Base-by-base conservation (phyloP, 2,797 vertebrate genomes). In the Pipistrellus nathusii region DNA sequence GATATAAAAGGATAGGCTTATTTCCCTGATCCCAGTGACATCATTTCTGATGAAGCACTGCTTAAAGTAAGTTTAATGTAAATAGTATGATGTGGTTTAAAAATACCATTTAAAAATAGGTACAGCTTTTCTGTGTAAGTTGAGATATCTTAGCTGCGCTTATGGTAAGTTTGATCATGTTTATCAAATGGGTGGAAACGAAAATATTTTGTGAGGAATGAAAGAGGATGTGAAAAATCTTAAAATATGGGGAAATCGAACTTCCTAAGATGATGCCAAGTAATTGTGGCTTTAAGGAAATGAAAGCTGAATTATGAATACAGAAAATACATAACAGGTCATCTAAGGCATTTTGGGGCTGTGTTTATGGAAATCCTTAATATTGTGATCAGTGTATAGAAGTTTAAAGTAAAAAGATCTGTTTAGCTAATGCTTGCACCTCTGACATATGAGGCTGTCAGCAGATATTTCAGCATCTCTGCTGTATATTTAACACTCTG, bases 31-130 rank as follows among this genome's bases (percentile, higher is more conserved):
- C 38, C 25, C 91, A 38, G 6, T 85, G 73, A 85, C 84, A 90
- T 76, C 4, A 75, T 88, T 96, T 93, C 62, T 75, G 69, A 66
- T 35, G 20, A 17, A 53, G 17, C 68, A 57, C 11, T 71, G 59
- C 51, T 93, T 90, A 83, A 76, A 92, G 85, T 15, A 85, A 85
- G 35, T 93, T 81, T 68, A 72, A 91, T 78, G 46, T 32, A 73
- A 46, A 62, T 72, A 69, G 14, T 62, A 30, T 71, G 57, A 17
- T 85, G 38, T 89, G 71, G 41, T 81, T 85, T 66, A 25, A 91
- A 66, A 93, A 80, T 71, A 51, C 17, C 57, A 76, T 59, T 94
- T 13, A 85, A 80, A 87, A 80, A 38, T 59, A 75, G 57, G 35
- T 55, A 35, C 17, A 69, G 41, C 20, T 35, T 94, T 21, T 82